Base-by-base conservation (phyloP, 2,888 invertebrate species). In the Oscheius sp. region DNA sequence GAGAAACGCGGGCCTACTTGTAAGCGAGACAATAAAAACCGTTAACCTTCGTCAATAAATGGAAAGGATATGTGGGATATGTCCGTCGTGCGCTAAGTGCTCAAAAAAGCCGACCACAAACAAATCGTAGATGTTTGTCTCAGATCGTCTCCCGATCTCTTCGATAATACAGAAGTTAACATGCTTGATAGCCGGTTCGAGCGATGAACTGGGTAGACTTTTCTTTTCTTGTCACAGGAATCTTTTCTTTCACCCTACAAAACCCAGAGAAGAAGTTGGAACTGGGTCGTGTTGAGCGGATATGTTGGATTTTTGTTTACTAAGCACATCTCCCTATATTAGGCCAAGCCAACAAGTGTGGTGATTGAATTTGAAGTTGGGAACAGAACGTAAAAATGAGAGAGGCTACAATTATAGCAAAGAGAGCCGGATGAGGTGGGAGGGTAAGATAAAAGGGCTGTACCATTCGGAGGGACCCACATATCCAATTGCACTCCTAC, bases 281-380 rank as follows among this genome's bases (percentile, higher is more conserved):
- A 24, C 24, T 44, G 28, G 38, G 59, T 59, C 59, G 44, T 17
- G 41, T 24, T 59, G 17, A 24, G 44, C 59, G 59, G 59, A 41
- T 41, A 44, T 44, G 26, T 44, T 59, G 41, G 24, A 17, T 44
- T 28, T n/a, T 20, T 59, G 59, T 59, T 59, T 41, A 59, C 59
- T 26, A 44, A 59, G 59, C 59, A 41, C 41, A 59, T 59, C 59
- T 59, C 59, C n/a, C n/a, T n/a, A 59, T 59, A 59, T 59, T 59
- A 59, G 59, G 59, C 59, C 59, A 59, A 22, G 28, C 59, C 59
- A 41, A 41, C 59, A 44, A 59, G 59, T 54, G 33, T 44, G 41
- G 17, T 44, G 59, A 59, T 59, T 59, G 41, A 26, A 44, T 59
- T 44, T 44, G 47, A 47, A 47, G 47, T 12, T 2, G 47, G 5